Conservation (phyloP, 1,140 invertebrate species). For the Hermetia illucens region DNA sequence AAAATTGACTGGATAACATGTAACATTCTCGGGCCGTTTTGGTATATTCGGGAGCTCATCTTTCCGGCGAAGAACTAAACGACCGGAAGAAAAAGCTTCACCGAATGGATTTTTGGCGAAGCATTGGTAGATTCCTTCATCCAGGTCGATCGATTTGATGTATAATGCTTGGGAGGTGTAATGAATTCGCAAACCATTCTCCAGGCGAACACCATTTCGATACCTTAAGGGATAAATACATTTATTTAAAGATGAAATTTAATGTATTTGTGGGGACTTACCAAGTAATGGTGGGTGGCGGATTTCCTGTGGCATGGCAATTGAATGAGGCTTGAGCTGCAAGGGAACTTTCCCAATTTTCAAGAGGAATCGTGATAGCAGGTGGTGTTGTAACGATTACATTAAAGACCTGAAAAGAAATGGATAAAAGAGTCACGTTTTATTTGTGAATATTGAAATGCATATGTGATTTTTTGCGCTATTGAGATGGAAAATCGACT, state of each 20-base stretch:
- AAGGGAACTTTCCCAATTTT: conserved; percentile 17
- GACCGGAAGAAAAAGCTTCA: conserved; percentile 19
- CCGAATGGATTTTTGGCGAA: conserved; percentile 25
- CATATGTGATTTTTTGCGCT: no score
- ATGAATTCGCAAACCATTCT: conserved; percentile 23
- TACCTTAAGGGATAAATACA: conserved; percentile 7
- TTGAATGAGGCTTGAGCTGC: conserved; percentile 16
- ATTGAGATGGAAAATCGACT: no score
- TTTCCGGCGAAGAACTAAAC: conserved; percentile 17
- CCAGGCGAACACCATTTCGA: conserved; percentile 20
- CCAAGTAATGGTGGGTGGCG: conserved; percentile 19
- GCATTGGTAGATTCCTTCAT: conserved; percentile 29
- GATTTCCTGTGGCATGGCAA: conserved; percentile 22
- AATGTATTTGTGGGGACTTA: conserved; percentile 1
- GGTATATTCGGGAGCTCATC: background rate
- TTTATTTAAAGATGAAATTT: background rate
- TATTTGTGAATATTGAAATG: no score
- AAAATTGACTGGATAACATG: conserved; percentile 27
- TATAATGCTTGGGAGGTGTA: conserved; percentile 21
- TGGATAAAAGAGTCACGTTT: no score
- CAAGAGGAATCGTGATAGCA: conserved; percentile 12
- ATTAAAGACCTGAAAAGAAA: conserved; percentile 15
- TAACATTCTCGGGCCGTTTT: conserved; percentile 23
- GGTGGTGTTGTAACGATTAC: conserved; percentile 24
- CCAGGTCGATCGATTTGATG: conserved; percentile 25